A percentile compares a stretch with the other conserved stretches of the same genome.
Conservation (phyloP, 2,888 invertebrate species). For the Scaptomyza tumidula region DNA sequence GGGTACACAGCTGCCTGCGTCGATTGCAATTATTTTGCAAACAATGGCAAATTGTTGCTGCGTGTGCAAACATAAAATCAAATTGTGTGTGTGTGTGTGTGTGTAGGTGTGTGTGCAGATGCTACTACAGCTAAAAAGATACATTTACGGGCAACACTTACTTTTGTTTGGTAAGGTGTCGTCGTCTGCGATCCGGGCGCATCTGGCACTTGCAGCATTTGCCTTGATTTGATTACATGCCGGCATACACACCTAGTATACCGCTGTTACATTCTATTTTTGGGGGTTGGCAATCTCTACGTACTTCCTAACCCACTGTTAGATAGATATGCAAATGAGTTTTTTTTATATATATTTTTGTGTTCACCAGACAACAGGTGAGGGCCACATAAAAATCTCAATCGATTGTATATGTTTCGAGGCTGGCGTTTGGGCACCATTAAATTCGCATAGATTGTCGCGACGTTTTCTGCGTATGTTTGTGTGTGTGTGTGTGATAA, state of each 20-base stretch:
- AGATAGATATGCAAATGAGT: constrained; percentile 68
- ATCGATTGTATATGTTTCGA: constrained; percentile 42
- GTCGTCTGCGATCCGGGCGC: constrained; percentile 35
- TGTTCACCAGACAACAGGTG: constrained; percentile 65
- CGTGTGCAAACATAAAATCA: constrained; percentile 79
- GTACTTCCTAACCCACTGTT: background rate
- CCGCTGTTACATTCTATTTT: background rate
- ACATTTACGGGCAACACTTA: constrained; percentile 21
- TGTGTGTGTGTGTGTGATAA: constrained; percentile 37
- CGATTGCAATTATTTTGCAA: constrained; percentile 83
- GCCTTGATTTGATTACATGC: constrained; percentile 74
- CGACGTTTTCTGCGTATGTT: background rate
- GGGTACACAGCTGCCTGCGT: constrained; percentile 78
- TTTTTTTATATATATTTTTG: background rate
- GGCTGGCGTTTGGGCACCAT: constrained; percentile 18
- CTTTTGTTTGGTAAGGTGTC: constrained; percentile 54
- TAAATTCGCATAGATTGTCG: constrained; percentile 46
- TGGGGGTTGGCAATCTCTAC: constrained; percentile 31
- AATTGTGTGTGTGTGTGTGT: constrained; percentile 58
- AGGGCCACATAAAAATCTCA: constrained; percentile 65
- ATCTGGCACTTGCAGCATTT: constrained; percentile 62
- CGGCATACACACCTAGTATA: constrained; percentile 30
- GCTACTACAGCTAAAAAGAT: constrained; percentile 40
- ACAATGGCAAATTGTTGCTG: constrained; percentile 82
- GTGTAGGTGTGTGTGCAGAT: constrained; percentile 46